A percentile compares a stretch with the other conserved stretches of the same genome.
Conservation (phyloP, 64 coral and sea anemone species). For the Stichodactyla mertensii region DNA sequence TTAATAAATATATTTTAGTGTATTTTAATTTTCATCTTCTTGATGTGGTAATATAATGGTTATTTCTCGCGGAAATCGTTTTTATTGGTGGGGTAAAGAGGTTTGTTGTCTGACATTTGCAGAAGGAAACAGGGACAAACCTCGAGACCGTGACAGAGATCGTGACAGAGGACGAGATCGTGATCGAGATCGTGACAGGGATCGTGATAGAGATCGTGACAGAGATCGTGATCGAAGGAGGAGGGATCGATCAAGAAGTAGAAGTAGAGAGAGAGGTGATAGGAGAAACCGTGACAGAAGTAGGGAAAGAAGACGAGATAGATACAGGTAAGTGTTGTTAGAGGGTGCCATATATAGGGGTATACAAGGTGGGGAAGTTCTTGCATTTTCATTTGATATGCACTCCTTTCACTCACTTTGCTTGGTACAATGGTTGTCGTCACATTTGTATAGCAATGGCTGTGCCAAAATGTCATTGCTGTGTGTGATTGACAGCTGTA, state of each 20-base stretch:
- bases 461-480: too few relatives aligned
- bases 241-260: slow-evolving; percentile 34
- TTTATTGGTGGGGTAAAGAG: neutral
- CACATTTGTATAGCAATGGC: too few relatives aligned
- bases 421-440: too few relatives aligned
- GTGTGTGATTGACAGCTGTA: too few relatives aligned
- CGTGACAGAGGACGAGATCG: slow-evolving; percentile 29
- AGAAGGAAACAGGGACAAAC: neutral
- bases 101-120: neutral
- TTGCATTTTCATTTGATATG: too few relatives aligned
- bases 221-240: slow-evolving; percentile 31
- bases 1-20: too few relatives aligned
- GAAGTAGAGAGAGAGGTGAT: slow-evolving; percentile 36
- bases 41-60: too few relatives aligned
- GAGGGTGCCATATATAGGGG: too few relatives aligned
- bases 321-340: slow-evolving; percentile 8
- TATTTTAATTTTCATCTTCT: too few relatives aligned
- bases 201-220: slow-evolving; percentile 34
- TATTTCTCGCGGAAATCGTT: neutral
- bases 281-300: slow-evolving; percentile 26
- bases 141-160: slow-evolving; percentile 35
- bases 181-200: slow-evolving; percentile 24
- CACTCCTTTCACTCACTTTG: too few relatives aligned
- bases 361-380: too few relatives aligned
- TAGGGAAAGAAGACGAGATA: slow-evolving; percentile 29